Base-by-base conservation (phyloP, 2,888 invertebrate genomes). In the Ormyrus labotus region DNA sequence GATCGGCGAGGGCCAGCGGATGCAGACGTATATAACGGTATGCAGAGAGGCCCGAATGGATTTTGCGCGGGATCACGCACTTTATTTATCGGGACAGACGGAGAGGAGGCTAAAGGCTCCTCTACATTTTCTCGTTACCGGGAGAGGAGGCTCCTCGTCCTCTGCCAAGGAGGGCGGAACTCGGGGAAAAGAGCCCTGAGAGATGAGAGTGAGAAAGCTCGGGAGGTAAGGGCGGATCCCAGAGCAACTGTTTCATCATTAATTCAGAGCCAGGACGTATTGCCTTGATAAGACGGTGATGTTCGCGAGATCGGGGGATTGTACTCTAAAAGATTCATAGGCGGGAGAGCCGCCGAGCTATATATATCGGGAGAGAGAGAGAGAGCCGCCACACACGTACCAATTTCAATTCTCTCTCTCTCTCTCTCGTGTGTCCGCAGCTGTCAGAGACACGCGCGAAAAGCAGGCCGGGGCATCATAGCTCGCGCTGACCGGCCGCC, bases 221-320 rank as follows among this genome's bases (percentile, higher is more conserved):
- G 13, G 13, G 13, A 34, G 7, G 60, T 6, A 9, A 2, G 58
- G 61, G 8, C 7, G 13, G 53, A 55, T 80, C 72, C 72, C 76
- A 55, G 51, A 60, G 68, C 73, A 77, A 69, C 81, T 64, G 73
- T 77, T 77, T 77, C 73, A 77, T 81, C 73, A 77, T 73, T 81
- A 77, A 81, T 73, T 77, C 77, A 76, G 45, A 6, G 19, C 58
- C 75, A 65, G 60, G 48, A 71, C 67, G 67, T 71, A 80, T 67
- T 67, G 65, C 61, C 70, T 68, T 72, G 71, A 71, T 76, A 71
- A 70, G 67, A 67, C 76, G 61, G 48, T 65, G 75, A 80, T 80
- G 65, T 48, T 73, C 65, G 51, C 63, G 13, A 67, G 73, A 79
- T 68, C 72, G 60, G 67, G 51, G 63, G 69, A 80, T 80, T 70